These are phyloP conservation scores for Lasioglossum villosulum DNA, from an alignment of 2,888 invertebrate species.

Conservation along the genomic window DNA sequence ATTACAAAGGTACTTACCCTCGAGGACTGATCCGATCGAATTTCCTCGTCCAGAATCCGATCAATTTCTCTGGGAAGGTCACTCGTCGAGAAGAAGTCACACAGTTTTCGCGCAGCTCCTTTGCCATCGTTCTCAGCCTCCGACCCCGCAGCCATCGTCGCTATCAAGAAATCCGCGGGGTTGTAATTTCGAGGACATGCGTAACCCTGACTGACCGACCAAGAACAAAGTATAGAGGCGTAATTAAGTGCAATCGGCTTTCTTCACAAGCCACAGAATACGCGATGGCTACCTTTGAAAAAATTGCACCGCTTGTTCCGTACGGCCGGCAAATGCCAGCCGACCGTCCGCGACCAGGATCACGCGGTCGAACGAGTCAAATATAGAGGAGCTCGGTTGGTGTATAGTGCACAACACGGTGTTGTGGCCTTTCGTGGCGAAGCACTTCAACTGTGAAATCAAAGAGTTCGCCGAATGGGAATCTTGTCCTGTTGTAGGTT, in stretches of 20 bases:
- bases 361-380: constrained; percentile 92
- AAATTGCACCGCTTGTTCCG: constrained; percentile 88
- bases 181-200: constrained; percentile 93
- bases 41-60: constrained; percentile 90
- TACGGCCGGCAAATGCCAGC: constrained; percentile 93
- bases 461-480: constrained; percentile 96
- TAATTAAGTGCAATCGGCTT: neutral
- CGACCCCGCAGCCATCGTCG: constrained; percentile 92
- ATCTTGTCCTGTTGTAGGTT: constrained; percentile 97
- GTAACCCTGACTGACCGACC: constrained; percentile 88
- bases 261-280: neutral
- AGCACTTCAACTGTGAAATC: constrained; percentile 89
- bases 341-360: constrained; percentile 95
- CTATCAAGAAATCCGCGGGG: constrained; percentile 95
- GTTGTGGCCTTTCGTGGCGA: constrained; percentile 90
- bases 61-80: constrained; percentile 92
- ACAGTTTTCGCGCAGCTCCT: constrained; percentile 89
- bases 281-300: constrained; percentile 87
- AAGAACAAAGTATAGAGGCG: neutral
- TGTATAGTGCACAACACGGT: constrained; percentile 97
- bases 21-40: constrained; percentile 68
- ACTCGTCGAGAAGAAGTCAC: constrained; percentile 92
- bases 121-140: constrained; percentile 90
- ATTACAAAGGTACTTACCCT: neutral
- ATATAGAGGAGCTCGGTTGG: constrained; percentile 95